phyloP scores from a whole-genome alignment of 1,140 invertebrate species.

The Hestina assimilis region DNA sequence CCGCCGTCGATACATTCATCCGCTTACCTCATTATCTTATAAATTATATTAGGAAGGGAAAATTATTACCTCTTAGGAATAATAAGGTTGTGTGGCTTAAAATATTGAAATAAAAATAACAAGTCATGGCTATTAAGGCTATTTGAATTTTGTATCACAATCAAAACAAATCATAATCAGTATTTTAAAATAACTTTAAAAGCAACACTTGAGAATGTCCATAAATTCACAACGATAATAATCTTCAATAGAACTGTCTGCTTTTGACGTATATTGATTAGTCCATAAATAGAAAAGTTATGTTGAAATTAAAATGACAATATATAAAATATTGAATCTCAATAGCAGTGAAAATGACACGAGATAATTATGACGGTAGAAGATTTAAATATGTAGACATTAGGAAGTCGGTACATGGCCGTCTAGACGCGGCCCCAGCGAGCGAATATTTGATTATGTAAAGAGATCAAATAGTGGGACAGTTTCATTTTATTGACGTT shows the following conservation, averaged over 20 bases:
- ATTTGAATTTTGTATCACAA: too few species aligned
- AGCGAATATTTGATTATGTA: constrained; percentile 67
- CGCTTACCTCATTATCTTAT: constrained; percentile 41
- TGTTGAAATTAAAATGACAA: too few species aligned
- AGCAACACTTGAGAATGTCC: too few species aligned
- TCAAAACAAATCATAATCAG: too few species aligned
- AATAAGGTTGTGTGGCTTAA: too few species aligned
- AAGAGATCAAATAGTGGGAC: constrained; percentile 43
- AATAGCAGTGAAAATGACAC: background rate
- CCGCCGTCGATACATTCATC: constrained; percentile 47
- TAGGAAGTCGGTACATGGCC: constrained; percentile 26
- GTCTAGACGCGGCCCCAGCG: constrained; percentile 55
- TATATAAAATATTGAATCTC: background rate
- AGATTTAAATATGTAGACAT: constrained; percentile 1
- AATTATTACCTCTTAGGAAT: background rate
- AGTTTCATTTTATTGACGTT: background rate
- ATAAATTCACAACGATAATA: too few species aligned
- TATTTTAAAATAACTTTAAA: too few species aligned
- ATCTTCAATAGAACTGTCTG: too few species aligned
- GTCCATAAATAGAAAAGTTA: too few species aligned
- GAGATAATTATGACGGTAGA: background rate
- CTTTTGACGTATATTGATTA: too few species aligned
- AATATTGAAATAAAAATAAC: too few species aligned
- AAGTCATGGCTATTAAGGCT: too few species aligned
- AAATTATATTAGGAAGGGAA: constrained; percentile 22